A percentile compares a stretch with the other conserved stretches of the same genome.
Evolutionary conservation across 2,797 vertebrate species (phyloP).

Genomic region (Anolis apletophallus): DNA sequence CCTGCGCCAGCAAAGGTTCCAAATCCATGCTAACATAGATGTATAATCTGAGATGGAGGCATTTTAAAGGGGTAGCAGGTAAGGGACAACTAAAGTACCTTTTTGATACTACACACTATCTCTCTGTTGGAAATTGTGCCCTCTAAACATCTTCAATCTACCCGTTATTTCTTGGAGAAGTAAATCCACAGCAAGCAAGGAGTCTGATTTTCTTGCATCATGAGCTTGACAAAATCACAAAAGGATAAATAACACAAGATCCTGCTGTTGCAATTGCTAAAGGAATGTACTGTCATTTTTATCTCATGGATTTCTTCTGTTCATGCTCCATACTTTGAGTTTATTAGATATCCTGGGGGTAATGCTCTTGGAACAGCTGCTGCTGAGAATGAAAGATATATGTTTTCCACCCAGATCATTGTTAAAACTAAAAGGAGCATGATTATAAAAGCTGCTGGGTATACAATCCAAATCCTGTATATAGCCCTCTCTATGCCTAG

Average conservation of each 20-base stretch:
- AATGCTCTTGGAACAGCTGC: slow-evolving; percentile 28
- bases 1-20: neutral
- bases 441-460: neutral
- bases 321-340: slow-evolving; percentile 16
- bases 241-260: slow-evolving; percentile 21
- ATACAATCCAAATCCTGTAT: neutral
- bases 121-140: neutral
- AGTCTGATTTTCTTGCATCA: slow-evolving; percentile 10
- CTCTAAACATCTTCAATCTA: neutral
- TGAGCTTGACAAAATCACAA: neutral
- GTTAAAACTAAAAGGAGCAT: slow-evolving; percentile 19
- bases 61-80: neutral
- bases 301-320: slow-evolving; percentile 16
- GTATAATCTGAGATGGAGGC: neutral
- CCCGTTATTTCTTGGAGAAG: neutral
- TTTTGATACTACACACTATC: neutral
- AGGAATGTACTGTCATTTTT: neutral
- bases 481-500: neutral
- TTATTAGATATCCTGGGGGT: slow-evolving; percentile 46
- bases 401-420: slow-evolving; percentile 41
- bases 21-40: neutral
- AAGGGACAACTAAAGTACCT: neutral
- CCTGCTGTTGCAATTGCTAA: slow-evolving; percentile 22
- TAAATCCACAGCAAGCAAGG: neutral
- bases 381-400: slow-evolving; percentile 5